These are phyloP conservation scores for Halotydeus destructor DNA, from an alignment of 1,140 invertebrate genomes.

Conservation along the genomic window DNA sequence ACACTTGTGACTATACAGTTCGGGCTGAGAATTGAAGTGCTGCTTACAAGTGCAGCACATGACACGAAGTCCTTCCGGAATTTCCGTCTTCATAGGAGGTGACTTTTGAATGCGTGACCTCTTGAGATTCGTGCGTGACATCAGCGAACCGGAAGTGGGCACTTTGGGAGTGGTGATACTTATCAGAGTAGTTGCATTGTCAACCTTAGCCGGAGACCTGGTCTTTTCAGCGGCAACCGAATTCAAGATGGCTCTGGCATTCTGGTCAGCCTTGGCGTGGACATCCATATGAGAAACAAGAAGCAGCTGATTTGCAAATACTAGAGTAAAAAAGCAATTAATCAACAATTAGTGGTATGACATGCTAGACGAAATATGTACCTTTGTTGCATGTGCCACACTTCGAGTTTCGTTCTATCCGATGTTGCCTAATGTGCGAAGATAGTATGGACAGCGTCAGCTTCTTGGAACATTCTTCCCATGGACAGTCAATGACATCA, in stretches of 20 bases:
- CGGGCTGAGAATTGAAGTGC: conserved; percentile 2
- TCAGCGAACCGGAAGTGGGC: not conserved
- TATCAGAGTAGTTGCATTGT: not conserved
- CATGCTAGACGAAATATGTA: not conserved
- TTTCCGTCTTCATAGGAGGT: too few species aligned
- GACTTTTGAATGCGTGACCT: too few species aligned
- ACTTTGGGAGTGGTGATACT: not conserved
- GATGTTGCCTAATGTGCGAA: conserved; percentile 19
- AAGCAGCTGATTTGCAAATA: conserved; percentile 17
- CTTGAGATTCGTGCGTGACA: not conserved
- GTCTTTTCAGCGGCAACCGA: not conserved
- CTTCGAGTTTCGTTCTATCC: conserved; percentile 19
- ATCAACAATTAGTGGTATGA: not conserved
- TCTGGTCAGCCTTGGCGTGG: conserved; percentile 11
- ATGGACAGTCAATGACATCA: conserved; percentile 18
- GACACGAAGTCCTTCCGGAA: not conserved
- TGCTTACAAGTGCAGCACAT: conserved; percentile 6
- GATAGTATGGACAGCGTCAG: conserved; percentile 19
- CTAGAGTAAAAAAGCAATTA: conserved; percentile 8
- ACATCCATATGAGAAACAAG: conserved; percentile 17
- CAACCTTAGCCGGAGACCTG: not conserved
- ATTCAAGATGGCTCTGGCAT: conserved; percentile 4
- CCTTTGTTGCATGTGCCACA: conserved; percentile 18
- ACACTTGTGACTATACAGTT: conserved; percentile 2
- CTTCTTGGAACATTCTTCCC: conserved; percentile 18